Base-by-base conservation (phyloP, 2,113 vertebrate species). In the Pagrus major region DNA sequence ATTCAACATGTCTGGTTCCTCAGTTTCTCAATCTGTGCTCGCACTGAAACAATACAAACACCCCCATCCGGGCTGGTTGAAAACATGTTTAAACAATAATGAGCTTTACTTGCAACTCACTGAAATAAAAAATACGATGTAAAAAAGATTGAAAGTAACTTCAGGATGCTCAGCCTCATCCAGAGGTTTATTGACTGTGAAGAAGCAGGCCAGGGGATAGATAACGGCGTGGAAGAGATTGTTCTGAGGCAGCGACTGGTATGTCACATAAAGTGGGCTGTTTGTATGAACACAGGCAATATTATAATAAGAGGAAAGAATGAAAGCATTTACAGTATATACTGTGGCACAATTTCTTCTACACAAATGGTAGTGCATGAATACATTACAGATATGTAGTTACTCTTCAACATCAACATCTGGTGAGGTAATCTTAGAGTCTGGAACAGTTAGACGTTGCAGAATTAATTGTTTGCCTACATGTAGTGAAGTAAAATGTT, bases 201-300 rank as follows among this genome's bases (percentile, higher is more conserved):
- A 72, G 76, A 84, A 86, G 69, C n/a, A n/a, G n/a, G n/a, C 66
- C 64, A 39, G 66, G 68, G 80, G 68, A 64, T n/a, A 72, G 73
- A 81, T 83, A 78, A 65, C 9, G 20, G 35, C n/a, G 72, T 12
- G 33, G 70, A 67, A n/a, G 69, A 82, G 55, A 86, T 72, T 63
- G 68, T 65, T 65, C 84, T 76, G 39, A 69, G 70, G 63, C 81
- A 83, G 74, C 49, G 1, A 46, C 65, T 70, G 83, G 78, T 79
- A 76, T 69, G 72, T 86, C 81, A 75, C 70, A 85, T 78, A 68
- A 82, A 86, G 69, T 56, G 54, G 52, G 49, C 23, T 60, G 37
- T 58, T 65, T 76, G 63, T 79, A 60, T 64, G 69, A 86, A 80
- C 44, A 78, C 21, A 23, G 67, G 69, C 47, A 27, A 27, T 44